Evolutionary conservation across 30 jellyfish, hydroid and myxozoan genomes (phyloP).

Genomic region (Pelagia noctiluca): DNA sequence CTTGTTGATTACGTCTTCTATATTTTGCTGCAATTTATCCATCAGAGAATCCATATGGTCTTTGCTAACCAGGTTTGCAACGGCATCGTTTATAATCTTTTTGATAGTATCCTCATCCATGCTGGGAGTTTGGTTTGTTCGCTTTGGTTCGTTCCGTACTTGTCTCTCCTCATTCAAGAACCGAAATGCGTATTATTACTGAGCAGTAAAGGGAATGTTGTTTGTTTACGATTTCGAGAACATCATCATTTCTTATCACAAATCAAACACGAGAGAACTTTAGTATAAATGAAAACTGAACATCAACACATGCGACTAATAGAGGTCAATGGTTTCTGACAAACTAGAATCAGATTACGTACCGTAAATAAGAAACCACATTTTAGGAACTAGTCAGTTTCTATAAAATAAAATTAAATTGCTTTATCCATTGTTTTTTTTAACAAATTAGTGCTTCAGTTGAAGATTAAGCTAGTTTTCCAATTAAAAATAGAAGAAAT

Average conservation of each 20-base stretch:
- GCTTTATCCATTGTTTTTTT: no score
- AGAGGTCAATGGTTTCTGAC: constrained; percentile 4
- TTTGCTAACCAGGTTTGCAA: no score
- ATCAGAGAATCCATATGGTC: no score
- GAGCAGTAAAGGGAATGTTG: constrained; percentile 1
- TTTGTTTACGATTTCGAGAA: neutral
- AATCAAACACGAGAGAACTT: neutral
- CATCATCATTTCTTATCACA: neutral
- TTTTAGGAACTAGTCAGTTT: no score
- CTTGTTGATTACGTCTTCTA: no score
- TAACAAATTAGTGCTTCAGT: neutral
- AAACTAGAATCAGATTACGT: neutral
- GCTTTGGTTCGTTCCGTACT: neutral
- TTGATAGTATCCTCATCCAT: no score
- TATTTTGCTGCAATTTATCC: no score
- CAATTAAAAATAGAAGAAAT: no score
- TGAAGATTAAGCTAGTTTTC: no score
- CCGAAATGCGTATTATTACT: neutral
- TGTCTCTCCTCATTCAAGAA: constrained; percentile 1
- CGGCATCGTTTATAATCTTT: no score
- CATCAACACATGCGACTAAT: neutral
- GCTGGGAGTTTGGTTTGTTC: no score
- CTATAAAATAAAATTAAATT: no score
- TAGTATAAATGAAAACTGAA: neutral
- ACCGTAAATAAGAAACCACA: neutral